These are phyloP conservation scores for Aphodius granarius DNA, from an alignment of 2,888 invertebrate species.

Conservation along the genomic window DNA sequence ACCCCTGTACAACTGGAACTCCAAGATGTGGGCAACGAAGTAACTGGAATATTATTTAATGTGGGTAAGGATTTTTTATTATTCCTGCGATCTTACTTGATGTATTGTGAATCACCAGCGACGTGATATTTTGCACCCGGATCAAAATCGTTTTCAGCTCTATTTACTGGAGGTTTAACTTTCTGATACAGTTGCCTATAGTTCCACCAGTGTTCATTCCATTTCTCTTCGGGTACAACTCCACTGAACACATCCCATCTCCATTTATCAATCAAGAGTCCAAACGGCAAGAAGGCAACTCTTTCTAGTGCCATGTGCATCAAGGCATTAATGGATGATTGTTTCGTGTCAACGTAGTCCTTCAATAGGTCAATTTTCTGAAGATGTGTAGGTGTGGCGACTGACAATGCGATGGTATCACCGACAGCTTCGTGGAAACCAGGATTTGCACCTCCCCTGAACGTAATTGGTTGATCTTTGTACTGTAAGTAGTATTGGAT, in stretches of 20 bases:
- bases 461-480: conserved; percentile 57
- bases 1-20: conserved; percentile 76
- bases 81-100: conserved; percentile 43
- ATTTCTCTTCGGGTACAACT: conserved; percentile 48
- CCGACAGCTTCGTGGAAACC: conserved; percentile 68
- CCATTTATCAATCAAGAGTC: conserved; percentile 60
- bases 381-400: conserved; percentile 58
- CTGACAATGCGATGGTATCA: conserved; percentile 63
- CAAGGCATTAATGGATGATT: conserved; percentile 55
- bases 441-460: conserved; percentile 58
- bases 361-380: conserved; percentile 52
- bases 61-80: not conserved
- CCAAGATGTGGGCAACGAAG: conserved; percentile 70
- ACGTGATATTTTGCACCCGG: conserved; percentile 55
- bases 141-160: conserved; percentile 53
- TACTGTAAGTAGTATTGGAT: conserved; percentile 67
- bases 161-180: conserved; percentile 46
- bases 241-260: conserved; percentile 60
- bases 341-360: conserved; percentile 45
- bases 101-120: conserved; percentile 53
- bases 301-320: conserved; percentile 55
- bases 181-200: conserved; percentile 43
- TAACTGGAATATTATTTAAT: conserved; percentile 51
- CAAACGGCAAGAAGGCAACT: conserved; percentile 60
- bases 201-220: conserved; percentile 54